These are phyloP conservation scores for Tor tambroides DNA, from an alignment of 2,113 vertebrate species.

Conservation along the genomic window DNA sequence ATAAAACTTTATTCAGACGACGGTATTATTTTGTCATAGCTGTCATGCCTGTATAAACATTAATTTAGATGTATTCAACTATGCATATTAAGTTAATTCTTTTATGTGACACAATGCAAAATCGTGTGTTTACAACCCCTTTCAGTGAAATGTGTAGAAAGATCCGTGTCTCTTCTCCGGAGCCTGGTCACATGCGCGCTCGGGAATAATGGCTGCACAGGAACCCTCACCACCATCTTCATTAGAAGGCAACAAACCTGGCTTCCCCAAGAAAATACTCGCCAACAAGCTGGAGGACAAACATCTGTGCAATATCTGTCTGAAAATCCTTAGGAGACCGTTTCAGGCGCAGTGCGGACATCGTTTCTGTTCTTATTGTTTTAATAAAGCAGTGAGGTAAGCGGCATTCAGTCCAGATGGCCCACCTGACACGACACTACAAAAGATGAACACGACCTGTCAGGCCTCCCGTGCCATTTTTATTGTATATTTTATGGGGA, in stretches of 20 bases:
- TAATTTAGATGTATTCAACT: not conserved
- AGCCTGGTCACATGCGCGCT: slow-evolving; percentile 58
- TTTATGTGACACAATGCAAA: not conserved
- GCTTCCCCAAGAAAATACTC: slow-evolving; percentile 90
- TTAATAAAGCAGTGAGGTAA: slow-evolving; percentile 90
- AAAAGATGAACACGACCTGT: slow-evolving; percentile 22
- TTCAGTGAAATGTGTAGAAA: slow-evolving; percentile 46
- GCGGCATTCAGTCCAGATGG: slow-evolving; percentile 47
- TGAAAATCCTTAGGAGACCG: slow-evolving; percentile 87
- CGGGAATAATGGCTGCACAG: slow-evolving; percentile 81
- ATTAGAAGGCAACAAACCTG: slow-evolving; percentile 87
- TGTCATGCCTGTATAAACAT: not conserved
- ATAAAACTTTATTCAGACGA: not conserved
- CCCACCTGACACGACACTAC: slow-evolving; percentile 15
- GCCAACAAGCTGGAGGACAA: slow-evolving; percentile 90
- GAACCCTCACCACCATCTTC: slow-evolving; percentile 88
- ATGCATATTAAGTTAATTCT: not conserved
- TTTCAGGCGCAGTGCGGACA: slow-evolving; percentile 95
- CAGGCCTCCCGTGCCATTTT: not conserved
- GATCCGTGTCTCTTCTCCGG: slow-evolving; percentile 38
- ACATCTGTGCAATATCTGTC: slow-evolving; percentile 91
- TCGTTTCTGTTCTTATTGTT: slow-evolving; percentile 92
- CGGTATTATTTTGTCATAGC: not conserved
- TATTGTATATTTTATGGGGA: not conserved
- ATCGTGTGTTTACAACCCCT: not conserved